These are phyloP conservation scores for Papilio elwesi DNA, from an alignment of 2,888 invertebrate species.

Conservation along the genomic window DNA sequence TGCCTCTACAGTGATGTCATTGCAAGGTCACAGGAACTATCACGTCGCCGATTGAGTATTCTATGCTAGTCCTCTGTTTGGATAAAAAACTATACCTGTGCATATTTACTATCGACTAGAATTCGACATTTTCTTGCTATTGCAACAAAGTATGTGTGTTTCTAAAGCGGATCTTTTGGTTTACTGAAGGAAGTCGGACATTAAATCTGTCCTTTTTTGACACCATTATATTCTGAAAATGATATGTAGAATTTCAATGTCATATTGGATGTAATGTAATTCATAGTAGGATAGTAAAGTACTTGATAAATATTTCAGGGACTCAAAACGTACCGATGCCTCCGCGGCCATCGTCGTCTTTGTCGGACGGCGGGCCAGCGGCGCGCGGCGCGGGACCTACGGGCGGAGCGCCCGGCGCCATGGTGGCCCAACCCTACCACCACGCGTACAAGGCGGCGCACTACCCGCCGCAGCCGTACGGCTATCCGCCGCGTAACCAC, in stretches of 20 bases:
- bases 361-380: constrained; percentile 82
- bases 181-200: too few species aligned
- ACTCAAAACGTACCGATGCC: constrained; percentile 98
- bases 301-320: constrained; percentile 78
- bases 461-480: constrained; percentile 79
- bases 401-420: constrained; percentile 66
- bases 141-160: too few species aligned
- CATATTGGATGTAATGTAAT: too few species aligned
- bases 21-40: constrained; percentile 2
- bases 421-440: constrained; percentile 74
- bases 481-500: constrained; percentile 77
- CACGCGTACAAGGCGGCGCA: constrained; percentile 76
- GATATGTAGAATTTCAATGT: too few species aligned
- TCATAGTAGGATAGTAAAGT: neutral
- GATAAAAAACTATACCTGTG: too few species aligned
- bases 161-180: too few species aligned
- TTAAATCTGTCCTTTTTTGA: too few species aligned
- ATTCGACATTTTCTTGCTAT: too few species aligned
- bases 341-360: constrained; percentile 94
- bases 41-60: too few species aligned
- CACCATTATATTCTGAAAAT: too few species aligned
- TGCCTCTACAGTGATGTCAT: constrained; percentile 23
- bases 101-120: too few species aligned
- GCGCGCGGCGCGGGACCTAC: constrained; percentile 62
- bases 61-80: too few species aligned